Evolutionary conservation across 2,888 invertebrate species (phyloP).

Genomic region (Pyrgus malvae): DNA sequence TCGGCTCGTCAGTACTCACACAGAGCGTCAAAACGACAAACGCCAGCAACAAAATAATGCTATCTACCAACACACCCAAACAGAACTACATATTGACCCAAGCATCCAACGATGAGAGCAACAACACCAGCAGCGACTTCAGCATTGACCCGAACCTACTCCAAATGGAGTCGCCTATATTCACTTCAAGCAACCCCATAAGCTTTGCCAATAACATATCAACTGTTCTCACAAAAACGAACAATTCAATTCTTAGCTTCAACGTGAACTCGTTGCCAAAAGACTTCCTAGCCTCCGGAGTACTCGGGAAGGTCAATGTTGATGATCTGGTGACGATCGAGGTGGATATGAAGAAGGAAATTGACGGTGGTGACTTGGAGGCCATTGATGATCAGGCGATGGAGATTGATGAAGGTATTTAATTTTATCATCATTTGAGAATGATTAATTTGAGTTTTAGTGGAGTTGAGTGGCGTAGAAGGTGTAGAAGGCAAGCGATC

Average conservation of each 20-base stretch:
- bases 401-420: conserved; percentile 64
- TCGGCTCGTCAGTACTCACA: conserved; percentile 54
- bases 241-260: conserved; percentile 39
- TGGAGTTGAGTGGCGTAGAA: too few relatives aligned
- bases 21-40: conserved; percentile 50
- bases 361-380: conserved; percentile 29
- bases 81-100: conserved; percentile 5
- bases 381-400: conserved; percentile 45
- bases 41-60: conserved; percentile 27
- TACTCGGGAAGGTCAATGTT: conserved; percentile 33
- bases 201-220: not conserved
- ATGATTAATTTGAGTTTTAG: too few relatives aligned
- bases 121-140: not conserved
- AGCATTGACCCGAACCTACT: not conserved
- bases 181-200: conserved; percentile 6
- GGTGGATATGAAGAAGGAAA: conserved; percentile 17
- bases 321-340: conserved; percentile 11
- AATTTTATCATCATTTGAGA: too few relatives aligned
- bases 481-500: too few relatives aligned
- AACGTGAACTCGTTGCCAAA: conserved; percentile 45
- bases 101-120: not conserved
- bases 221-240: not conserved
- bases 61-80: not conserved
- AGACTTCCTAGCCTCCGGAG: conserved; percentile 44
- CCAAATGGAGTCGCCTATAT: conserved; percentile 23